These are phyloP conservation scores for Aporophyla nigra DNA, from an alignment of 2,888 invertebrate species.

Conservation along the genomic window DNA sequence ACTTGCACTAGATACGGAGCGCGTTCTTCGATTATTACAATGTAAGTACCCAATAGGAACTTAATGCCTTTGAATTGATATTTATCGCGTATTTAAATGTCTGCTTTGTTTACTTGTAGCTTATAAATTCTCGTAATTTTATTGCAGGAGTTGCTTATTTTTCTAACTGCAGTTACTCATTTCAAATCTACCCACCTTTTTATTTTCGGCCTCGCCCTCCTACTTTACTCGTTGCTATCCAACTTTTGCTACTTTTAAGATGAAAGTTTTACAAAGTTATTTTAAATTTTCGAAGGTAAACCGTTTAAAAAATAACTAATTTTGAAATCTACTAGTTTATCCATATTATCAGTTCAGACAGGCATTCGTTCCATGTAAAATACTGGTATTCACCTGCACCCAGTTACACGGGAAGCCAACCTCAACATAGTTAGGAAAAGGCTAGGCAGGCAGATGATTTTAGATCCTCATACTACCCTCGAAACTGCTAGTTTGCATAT, in stretches of 20 bases:
- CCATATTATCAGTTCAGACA: too few species aligned
- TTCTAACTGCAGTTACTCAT: neutral
- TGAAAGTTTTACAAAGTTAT: neutral
- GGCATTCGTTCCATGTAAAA: too few species aligned
- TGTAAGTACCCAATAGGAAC: conserved; percentile 42
- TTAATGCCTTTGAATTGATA: neutral
- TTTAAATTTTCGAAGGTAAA: neutral
- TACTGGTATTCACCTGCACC: too few species aligned
- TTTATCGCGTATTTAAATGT: neutral
- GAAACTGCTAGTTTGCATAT: neutral
- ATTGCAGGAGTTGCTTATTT: neutral
- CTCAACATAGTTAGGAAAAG: too few species aligned
- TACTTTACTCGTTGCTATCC: neutral
- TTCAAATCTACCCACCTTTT: neutral
- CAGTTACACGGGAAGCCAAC: too few species aligned
- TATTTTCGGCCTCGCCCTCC: accelerated
- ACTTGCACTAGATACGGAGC: conserved; percentile 35
- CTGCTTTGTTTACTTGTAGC: neutral
- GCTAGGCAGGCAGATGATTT: too few species aligned
- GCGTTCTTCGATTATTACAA: conserved; percentile 52
- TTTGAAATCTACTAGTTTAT: too few species aligned
- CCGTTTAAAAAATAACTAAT: too few species aligned
- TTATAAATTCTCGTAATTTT: neutral
- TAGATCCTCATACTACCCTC: conserved; percentile 6
- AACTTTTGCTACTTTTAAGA: neutral